phyloP scores from a whole-genome alignment of 2,797 vertebrate species.

The Myotis findleyi region DNA sequence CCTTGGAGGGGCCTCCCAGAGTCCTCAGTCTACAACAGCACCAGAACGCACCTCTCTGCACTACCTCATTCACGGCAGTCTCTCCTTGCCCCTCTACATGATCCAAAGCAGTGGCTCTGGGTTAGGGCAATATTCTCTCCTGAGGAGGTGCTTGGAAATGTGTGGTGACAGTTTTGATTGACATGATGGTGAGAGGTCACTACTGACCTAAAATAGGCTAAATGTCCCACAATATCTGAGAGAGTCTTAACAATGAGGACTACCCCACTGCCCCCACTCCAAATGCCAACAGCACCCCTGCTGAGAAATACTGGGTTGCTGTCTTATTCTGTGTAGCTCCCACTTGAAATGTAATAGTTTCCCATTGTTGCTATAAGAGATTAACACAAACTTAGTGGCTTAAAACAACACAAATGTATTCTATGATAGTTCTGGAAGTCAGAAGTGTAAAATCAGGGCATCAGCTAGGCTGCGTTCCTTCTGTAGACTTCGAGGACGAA shows the following conservation, averaged over 20 bases:
- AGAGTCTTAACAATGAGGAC: neutral
- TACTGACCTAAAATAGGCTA: neutral
- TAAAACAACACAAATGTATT: neutral
- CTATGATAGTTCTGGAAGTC: neutral
- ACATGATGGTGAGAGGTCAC: neutral
- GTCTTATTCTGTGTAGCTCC: neutral
- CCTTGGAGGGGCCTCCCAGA: neutral
- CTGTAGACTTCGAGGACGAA: neutral
- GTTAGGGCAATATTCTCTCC: neutral
- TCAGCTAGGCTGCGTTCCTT: neutral
- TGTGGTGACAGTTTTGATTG: neutral
- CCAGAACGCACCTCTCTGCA: neutral
- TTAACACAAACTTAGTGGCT: neutral
- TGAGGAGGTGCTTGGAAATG: neutral
- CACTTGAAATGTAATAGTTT: neutral
- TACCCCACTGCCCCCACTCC: too few species aligned
- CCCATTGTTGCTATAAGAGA: neutral
- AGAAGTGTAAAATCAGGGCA: neutral
- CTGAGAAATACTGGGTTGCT: neutral
- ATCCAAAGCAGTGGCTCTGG: neutral
- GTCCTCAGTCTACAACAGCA: rapidly evolving
- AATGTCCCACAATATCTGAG: neutral
- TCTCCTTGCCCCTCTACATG: neutral
- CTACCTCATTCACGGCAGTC: neutral
- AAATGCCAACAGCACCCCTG: neutral